phyloP scores from a whole-genome alignment of 1,140 invertebrate genomes.

The Diachasma alloeum region DNA sequence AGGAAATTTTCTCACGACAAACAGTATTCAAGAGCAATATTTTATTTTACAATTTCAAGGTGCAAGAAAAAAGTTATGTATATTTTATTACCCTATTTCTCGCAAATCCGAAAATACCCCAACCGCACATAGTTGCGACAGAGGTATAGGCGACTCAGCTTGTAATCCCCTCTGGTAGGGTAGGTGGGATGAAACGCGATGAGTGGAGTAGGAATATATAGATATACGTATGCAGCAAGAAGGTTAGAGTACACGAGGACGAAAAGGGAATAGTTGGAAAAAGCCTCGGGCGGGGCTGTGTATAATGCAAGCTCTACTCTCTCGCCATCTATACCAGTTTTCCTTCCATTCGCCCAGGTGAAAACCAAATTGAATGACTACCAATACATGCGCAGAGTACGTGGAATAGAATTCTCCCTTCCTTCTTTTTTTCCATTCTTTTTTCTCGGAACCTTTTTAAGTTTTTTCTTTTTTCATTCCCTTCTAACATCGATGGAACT shows the following conservation, averaged over 20 bases:
- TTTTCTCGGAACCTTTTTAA: neutral
- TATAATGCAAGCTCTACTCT: conserved; percentile 16
- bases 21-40: neutral
- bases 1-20: neutral
- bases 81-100: conserved; percentile 4
- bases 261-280: conserved; percentile 9
- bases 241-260: conserved; percentile 16
- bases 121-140: conserved; percentile 3
- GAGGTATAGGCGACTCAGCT: conserved; percentile 4
- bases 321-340: conserved; percentile 9
- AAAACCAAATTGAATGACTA: conserved; percentile 23
- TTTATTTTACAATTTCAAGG: neutral
- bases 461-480: neutral
- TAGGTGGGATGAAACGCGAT: conserved; percentile 9
- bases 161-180: conserved; percentile 2
- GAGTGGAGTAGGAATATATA: conserved; percentile 3
- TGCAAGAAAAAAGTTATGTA: neutral
- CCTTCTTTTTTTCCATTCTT: neutral
- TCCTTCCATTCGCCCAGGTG: conserved; percentile 18
- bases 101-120: conserved; percentile 6
- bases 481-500: conserved; percentile 3
- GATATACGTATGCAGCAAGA: neutral
- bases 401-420: conserved; percentile 8
- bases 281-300: conserved; percentile 13
- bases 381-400: conserved; percentile 9